Conservation (phyloP, 2,797 vertebrate species). For the Danio tinwini region DNA sequence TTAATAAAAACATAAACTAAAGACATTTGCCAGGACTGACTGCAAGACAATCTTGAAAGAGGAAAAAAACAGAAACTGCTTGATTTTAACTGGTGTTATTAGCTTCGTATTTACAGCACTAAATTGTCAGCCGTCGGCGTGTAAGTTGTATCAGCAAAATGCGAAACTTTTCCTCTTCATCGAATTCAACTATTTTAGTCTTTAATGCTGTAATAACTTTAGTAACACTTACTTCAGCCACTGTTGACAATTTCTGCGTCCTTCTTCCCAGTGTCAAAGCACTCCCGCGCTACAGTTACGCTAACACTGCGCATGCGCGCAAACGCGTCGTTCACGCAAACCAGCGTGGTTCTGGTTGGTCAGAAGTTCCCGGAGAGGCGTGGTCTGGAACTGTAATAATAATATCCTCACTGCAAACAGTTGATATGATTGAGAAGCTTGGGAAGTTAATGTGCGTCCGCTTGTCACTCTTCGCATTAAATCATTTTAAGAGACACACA, state of each 20-base stretch:
- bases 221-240: constrained; percentile 26
- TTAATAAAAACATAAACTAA: background rate
- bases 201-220: background rate
- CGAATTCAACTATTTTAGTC: background rate
- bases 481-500: background rate
- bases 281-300: constrained; percentile 71
- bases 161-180: background rate
- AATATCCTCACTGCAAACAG: background rate
- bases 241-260: constrained; percentile 5
- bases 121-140: background rate
- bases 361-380: constrained; percentile 66
- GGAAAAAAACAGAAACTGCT: background rate
- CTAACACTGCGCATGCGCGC: constrained; percentile 65
- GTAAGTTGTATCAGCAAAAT: background rate
- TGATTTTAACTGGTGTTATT: background rate
- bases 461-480: background rate
- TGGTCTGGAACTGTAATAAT: constrained; percentile 5
- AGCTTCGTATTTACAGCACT: background rate
- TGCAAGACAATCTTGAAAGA: background rate
- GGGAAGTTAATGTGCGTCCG: no score
- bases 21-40: background rate
- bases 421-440: background rate
- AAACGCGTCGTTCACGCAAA: fast-evolving
- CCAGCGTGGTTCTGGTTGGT: constrained; percentile 71
- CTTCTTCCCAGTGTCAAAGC: constrained; percentile 22